Percentiles rank a stretch among this genome's conserved stretches.
Conservation (phyloP, 1,140 invertebrate genomes). For the Calephelis nemesis region DNA sequence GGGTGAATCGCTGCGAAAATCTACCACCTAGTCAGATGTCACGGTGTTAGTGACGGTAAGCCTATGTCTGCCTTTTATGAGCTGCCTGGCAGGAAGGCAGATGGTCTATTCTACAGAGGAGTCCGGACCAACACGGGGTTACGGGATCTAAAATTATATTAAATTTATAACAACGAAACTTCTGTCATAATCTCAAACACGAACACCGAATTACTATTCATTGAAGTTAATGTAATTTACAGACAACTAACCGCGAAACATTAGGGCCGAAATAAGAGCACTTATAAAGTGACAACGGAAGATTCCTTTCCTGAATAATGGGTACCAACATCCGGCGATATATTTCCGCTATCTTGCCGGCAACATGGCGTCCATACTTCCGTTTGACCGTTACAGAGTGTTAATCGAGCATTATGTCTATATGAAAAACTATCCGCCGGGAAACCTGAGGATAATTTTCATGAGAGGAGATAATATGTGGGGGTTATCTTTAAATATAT, state of each 20-base stretch:
- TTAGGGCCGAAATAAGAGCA: conserved; percentile 54
- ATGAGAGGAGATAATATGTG: conserved; percentile 10
- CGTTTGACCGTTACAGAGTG: conserved; percentile 71
- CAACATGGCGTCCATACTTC: conserved; percentile 66
- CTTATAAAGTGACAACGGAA: conserved; percentile 69
- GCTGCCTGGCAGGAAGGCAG: no score
- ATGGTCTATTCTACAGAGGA: no score
- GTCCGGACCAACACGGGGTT: no score
- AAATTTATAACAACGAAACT: neutral
- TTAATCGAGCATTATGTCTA: conserved; percentile 72
- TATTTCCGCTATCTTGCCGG: conserved; percentile 74
- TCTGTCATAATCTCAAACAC: neutral
- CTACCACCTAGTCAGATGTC: no score
- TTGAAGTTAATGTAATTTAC: neutral
- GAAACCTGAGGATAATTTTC: conserved; percentile 13
- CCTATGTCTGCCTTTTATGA: no score
- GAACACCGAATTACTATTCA: conserved; percentile 4
- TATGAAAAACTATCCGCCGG: conserved; percentile 65
- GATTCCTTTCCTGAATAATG: conserved; percentile 73
- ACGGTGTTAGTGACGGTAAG: no score
- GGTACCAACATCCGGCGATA: conserved; percentile 68
- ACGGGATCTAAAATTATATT: no score
- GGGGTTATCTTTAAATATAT: conserved; percentile 6
- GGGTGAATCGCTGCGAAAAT: no score
- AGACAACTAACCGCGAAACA: conserved; percentile 8